Evolutionary conservation across 2,888 invertebrate genomes (phyloP).

Genomic region (Blera fallax): DNA sequence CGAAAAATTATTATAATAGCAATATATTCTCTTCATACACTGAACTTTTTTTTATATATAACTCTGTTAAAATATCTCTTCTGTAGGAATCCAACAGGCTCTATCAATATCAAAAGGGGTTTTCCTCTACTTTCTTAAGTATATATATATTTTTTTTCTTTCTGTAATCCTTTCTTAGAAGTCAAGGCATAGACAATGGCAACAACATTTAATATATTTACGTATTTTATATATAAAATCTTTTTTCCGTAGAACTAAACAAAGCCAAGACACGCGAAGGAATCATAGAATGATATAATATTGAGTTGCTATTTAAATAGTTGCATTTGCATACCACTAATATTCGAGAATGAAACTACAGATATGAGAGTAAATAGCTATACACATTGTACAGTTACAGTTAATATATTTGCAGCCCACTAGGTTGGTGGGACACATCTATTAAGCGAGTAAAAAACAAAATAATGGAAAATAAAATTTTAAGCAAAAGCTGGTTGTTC

Average conservation of each 20-base stretch:
- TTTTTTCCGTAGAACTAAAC: slow-evolving; percentile 37
- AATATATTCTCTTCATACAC: slow-evolving; percentile 32
- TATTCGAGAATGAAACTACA: slow-evolving; percentile 49
- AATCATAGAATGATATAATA: slow-evolving; percentile 52
- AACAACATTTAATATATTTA: slow-evolving; percentile 65
- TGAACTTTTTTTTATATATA: neutral
- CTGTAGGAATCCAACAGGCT: slow-evolving; percentile 26
- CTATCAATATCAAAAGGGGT: slow-evolving; percentile 16
- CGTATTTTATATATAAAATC: slow-evolving; percentile 24
- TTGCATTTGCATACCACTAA: slow-evolving; percentile 16
- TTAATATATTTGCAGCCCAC: neutral
- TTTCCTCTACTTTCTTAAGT: neutral
- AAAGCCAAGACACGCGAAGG: slow-evolving; percentile 68
- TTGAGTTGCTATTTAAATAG: slow-evolving; percentile 26
- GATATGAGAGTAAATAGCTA: slow-evolving; percentile 35
- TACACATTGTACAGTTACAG: slow-evolving; percentile 28
- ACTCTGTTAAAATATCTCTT: slow-evolving; percentile 51
- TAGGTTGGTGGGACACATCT: neutral
- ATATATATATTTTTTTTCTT: neutral
- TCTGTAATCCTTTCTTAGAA: slow-evolving; percentile 39
- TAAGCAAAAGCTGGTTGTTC: slow-evolving; percentile 52
- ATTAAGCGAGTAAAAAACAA: slow-evolving; percentile 58
- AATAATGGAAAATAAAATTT: slow-evolving; percentile 44
- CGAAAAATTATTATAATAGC: slow-evolving; percentile 30
- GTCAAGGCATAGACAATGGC: slow-evolving; percentile 71